Percentiles rank a stretch among this genome's conserved stretches.
Evolutionary conservation across 2,888 invertebrate species (phyloP).

Genomic region (Drosophila demipolita): DNA sequence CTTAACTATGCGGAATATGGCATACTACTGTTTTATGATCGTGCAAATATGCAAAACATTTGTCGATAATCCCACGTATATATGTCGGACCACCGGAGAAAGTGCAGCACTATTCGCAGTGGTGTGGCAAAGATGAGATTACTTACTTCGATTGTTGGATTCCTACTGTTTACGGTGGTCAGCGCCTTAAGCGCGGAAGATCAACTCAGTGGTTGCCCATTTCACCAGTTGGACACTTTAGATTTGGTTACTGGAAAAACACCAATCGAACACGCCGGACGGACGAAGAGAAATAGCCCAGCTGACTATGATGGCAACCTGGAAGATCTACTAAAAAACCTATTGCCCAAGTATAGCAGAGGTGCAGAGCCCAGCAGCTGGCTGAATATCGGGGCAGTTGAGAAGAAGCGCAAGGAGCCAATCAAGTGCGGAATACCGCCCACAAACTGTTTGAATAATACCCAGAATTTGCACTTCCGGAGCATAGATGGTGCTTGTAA

Average conservation of each 20-base stretch:
- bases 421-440: conserved; percentile 72
- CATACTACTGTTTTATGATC: conserved; percentile 33
- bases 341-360: conserved; percentile 45
- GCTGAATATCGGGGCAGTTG: conserved; percentile 12
- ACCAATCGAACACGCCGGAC: neutral
- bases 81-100: conserved; percentile 38
- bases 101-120: conserved; percentile 38
- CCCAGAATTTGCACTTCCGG: conserved; percentile 71
- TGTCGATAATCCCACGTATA: conserved; percentile 42
- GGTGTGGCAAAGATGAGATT: conserved; percentile 49
- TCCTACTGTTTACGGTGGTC: conserved; percentile 18
- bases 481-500: conserved; percentile 80
- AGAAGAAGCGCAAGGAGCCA: conserved; percentile 14
- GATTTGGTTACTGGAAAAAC: conserved; percentile 1
- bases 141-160: conserved; percentile 26
- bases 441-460: conserved; percentile 64
- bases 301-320: conserved; percentile 37
- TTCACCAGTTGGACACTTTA: conserved; percentile 9
- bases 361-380: conserved; percentile 32
- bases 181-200: conserved; percentile 7
- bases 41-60: conserved; percentile 47
- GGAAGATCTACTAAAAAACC: conserved; percentile 51
- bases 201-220: conserved; percentile 46
- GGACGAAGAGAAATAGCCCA: conserved; percentile 30
- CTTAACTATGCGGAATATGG: conserved; percentile 46